Percentiles rank a stretch among this genome's conserved stretches.
Evolutionary conservation across 2,888 invertebrate genomes (phyloP).

Genomic region (Caenorhabditis imperialis): DNA sequence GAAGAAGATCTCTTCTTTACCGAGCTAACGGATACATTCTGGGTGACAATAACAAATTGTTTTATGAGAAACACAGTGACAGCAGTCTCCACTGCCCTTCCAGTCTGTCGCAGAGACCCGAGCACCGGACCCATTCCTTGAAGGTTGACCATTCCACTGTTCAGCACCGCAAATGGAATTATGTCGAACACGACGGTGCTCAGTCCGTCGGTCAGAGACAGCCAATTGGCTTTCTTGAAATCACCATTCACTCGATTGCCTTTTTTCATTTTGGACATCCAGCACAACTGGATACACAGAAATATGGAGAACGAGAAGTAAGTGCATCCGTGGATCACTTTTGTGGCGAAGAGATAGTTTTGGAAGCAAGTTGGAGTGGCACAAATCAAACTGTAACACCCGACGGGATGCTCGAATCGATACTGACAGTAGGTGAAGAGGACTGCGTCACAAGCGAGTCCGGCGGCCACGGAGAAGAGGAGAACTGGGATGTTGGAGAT

Average conservation of each 20-base stretch:
- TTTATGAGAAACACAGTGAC: slow-evolving; percentile 19
- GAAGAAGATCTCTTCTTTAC: too few species aligned
- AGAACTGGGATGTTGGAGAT: slow-evolving; percentile 5
- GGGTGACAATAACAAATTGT: too few species aligned
- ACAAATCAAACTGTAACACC: slow-evolving; percentile 5
- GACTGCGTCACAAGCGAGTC: neutral
- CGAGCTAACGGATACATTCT: too few species aligned
- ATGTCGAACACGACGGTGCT: slow-evolving; percentile 13
- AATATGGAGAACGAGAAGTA: slow-evolving; percentile 2
- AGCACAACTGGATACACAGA: slow-evolving; percentile 2
- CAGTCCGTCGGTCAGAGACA: slow-evolving; percentile 17
- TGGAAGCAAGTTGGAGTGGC: neutral
- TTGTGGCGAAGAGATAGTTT: neutral
- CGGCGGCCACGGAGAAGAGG: neutral
- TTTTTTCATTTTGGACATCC: neutral
- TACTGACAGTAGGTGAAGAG: slow-evolving; percentile 1
- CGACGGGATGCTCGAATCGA: neutral
- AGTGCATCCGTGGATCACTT: slow-evolving; percentile 3
- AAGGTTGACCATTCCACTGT: neutral
- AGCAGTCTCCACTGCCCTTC: slow-evolving; percentile 14
- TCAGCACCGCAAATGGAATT: too few species aligned
- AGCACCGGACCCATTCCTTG: slow-evolving; percentile 10
- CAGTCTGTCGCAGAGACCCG: neutral
- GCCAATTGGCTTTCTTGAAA: slow-evolving; percentile 10
- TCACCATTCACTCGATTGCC: neutral